Conservation (phyloP, 37 sponge, comb jelly and placozoan genomes). For the Beroe ovata region DNA sequence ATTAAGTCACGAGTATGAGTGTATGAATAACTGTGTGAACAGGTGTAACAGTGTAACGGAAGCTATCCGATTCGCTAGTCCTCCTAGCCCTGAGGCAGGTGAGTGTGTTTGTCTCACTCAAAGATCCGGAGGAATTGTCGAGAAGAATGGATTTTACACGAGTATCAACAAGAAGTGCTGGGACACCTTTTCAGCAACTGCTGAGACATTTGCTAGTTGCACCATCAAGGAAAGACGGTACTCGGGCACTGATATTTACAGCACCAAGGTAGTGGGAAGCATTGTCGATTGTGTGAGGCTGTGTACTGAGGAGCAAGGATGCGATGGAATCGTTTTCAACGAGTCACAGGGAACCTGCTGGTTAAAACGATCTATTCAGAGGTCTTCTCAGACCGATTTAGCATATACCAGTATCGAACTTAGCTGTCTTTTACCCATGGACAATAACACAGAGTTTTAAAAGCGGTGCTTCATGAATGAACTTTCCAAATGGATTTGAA, state of each 20-base stretch:
- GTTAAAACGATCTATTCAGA: neutral
- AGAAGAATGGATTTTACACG: constrained; percentile 6
- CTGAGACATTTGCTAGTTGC: neutral
- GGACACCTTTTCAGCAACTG: neutral
- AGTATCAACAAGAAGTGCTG: constrained; percentile 10
- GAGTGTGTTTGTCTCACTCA: neutral
- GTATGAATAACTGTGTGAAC: neutral
- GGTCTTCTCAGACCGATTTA: neutral
- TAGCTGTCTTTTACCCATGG: too few relatives aligned
- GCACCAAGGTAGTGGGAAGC: neutral
- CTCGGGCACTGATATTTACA: neutral
- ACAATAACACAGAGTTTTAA: too few relatives aligned
- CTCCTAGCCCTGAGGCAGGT: constrained; percentile 11
- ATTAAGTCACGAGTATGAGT: neutral
- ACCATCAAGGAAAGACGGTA: neutral
- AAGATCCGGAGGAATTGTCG: neutral
- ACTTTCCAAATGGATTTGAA: too few relatives aligned
- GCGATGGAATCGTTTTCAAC: neutral
- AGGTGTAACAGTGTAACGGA: neutral
- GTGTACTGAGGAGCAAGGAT: neutral
- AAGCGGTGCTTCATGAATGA: too few relatives aligned
- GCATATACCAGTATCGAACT: neutral
- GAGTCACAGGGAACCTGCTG: neutral
- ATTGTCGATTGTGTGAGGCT: neutral
- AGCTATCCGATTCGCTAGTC: neutral